Conservation (phyloP, 2,113 vertebrate genomes). For the Chaetodon auriga region DNA sequence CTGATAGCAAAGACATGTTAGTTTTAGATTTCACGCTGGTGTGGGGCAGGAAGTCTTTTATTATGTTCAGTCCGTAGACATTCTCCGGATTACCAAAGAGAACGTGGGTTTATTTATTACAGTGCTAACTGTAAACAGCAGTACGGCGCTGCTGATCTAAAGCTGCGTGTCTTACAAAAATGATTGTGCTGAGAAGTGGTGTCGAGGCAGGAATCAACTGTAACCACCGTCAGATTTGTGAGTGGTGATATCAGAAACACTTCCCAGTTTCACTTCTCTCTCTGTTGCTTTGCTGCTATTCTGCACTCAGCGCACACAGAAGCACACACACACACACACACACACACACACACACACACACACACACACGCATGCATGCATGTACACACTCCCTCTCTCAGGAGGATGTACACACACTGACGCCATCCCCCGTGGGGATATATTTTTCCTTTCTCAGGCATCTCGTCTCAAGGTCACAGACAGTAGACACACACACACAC, state of each 20-base stretch:
- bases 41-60: neutral
- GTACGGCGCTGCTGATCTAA: neutral
- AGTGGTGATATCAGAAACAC: slow-evolving; percentile 22
- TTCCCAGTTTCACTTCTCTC: slow-evolving; percentile 43
- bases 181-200: neutral
- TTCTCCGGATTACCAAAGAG: neutral
- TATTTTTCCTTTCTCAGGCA: slow-evolving; percentile 69
- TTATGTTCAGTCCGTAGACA: neutral
- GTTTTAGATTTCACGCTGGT: neutral
- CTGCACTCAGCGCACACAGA: neutral
- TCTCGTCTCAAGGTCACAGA: slow-evolving; percentile 70
- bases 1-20: neutral
- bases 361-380: neutral
- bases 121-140: neutral
- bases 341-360: slow-evolving; percentile 14
- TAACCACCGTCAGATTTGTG: neutral
- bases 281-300: slow-evolving; percentile 9
- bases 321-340: neutral
- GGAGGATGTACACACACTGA: slow-evolving; percentile 36
- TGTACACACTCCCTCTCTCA: slow-evolving; percentile 11
- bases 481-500: slow-evolving; percentile 10
- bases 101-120: neutral
- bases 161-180: neutral
- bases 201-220: neutral
- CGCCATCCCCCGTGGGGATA: slow-evolving; percentile 48